Percentiles rank a stretch among this genome's conserved stretches.
Evolutionary conservation across 2,888 invertebrate species (phyloP).

Genomic region (Parascotia fuliginaria): DNA sequence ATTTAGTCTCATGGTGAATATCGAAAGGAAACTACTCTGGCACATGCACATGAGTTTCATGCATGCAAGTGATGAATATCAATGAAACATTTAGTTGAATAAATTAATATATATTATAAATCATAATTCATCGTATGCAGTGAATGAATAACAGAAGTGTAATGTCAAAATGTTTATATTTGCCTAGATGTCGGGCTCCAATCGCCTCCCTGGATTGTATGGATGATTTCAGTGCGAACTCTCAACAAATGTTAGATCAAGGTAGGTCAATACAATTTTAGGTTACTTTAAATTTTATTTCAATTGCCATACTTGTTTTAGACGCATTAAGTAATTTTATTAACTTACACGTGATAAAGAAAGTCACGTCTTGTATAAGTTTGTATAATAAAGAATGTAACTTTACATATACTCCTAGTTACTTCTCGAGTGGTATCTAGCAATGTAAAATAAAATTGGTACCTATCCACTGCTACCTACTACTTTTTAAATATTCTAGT

Average conservation of each 20-base stretch:
- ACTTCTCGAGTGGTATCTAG: no score
- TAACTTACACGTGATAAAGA: no score
- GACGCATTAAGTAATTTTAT: no score
- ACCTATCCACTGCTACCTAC: no score
- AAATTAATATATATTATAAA: slow-evolving; percentile 4
- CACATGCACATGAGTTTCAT: slow-evolving; percentile 4
- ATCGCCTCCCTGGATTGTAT: slow-evolving; percentile 97
- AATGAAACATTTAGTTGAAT: slow-evolving; percentile 5
- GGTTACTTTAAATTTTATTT: no score
- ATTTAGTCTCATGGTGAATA: slow-evolving; percentile 26
- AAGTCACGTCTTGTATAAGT: no score
- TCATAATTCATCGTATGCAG: background rate
- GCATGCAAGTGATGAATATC: slow-evolving; percentile 3
- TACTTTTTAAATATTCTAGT: no score
- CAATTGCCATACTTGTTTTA: no score
- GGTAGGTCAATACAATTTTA: no score
- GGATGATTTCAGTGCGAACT: slow-evolving; percentile 94
- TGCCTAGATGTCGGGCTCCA: slow-evolving; percentile 93
- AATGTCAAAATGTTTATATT: slow-evolving; percentile 43
- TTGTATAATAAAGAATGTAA: no score
- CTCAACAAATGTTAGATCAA: slow-evolving; percentile 84
- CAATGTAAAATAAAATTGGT: no score
- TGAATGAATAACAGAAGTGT: background rate
- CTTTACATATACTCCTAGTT: no score
- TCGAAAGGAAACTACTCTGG: slow-evolving; percentile 10